Percentiles rank a stretch among this genome's conserved stretches.
Conservation (phyloP, 2,888 invertebrate genomes). For the Linyphia triangularis region DNA sequence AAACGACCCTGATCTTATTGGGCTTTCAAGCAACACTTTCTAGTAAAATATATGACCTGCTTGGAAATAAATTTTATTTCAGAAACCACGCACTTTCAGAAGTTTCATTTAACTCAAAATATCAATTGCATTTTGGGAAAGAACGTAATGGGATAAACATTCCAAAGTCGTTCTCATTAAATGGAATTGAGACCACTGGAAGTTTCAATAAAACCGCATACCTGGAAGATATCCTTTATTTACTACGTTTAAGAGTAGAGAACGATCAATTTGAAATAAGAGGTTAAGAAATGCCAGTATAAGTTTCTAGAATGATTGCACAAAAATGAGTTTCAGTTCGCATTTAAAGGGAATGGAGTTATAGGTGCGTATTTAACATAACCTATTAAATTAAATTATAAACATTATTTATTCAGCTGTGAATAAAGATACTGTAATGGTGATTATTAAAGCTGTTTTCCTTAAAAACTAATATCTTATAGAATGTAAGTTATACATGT, state of each 20-base stretch:
- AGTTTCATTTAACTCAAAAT: constrained; percentile 38
- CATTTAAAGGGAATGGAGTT: too few species aligned
- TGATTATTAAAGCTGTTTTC: too few species aligned
- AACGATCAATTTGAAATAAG: constrained; percentile 1
- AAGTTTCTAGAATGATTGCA: too few species aligned
- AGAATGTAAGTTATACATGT: too few species aligned
- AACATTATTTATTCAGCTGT: too few species aligned
- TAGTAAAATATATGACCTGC: constrained; percentile 15
- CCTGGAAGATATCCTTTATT: constrained; percentile 4
- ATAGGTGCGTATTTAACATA: too few species aligned
- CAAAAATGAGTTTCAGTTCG: too few species aligned
- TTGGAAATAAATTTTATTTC: constrained; percentile 40
- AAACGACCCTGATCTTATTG: constrained; percentile 29
- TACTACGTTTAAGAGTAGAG: not conserved
- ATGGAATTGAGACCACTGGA: not conserved
- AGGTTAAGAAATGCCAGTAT: constrained; percentile 15
- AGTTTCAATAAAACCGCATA: constrained; percentile 7
- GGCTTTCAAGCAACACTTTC: constrained; percentile 47
- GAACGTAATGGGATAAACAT: constrained; percentile 32
- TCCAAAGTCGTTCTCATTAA: constrained; percentile 42
- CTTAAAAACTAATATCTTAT: too few species aligned
- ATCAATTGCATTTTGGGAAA: constrained; percentile 9
- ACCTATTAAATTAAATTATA: too few species aligned
- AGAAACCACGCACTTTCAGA: not conserved
- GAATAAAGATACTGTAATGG: too few species aligned